Base-by-base conservation (phyloP, 2,888 invertebrate genomes). In the Drosophila fungiperda region DNA sequence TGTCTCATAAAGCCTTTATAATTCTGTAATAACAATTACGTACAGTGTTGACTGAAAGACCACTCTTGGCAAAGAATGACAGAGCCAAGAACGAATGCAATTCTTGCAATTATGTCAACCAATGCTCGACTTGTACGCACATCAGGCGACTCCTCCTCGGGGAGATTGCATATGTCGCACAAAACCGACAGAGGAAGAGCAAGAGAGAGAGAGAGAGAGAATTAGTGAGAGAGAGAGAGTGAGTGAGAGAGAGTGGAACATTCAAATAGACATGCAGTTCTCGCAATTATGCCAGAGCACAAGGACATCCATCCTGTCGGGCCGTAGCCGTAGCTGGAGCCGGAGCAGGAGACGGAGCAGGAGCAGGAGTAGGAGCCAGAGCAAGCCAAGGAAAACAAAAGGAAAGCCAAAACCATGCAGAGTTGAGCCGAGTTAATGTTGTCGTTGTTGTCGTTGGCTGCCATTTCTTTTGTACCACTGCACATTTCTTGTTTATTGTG, bases 401-500 rank as follows among this genome's bases (percentile, higher is more conserved):
- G 23, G 33, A 20, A 55, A 68, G 45, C 45, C 49, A 58, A 55
- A 61, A 42, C 17, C 33, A 50, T 40, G 55, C 60, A 57, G 68
- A 62, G 68, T 63, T 75, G 68, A 76, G 79, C 50, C 65, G 73
- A 87, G 78, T 87, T 85, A 77, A 74, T 75, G 70, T 76, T 72
- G 74, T 59, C 68, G 15, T 57, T 11, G n/a, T 52, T 40, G 52
- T 66, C 61, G 73, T 64, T 70, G 52, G 15, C 40, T 61, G 74
- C 57, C 54, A 58, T 70, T 71, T 49, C 76, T 80, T 89, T 88
- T 89, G 90, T 90, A 65, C 75, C 70, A 62, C 61, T 20, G 74
- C 77, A 86, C 73, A 90, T 88, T 86, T 79, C 90, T 88, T 82
- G 90, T 85, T 87, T 85, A 85, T 85, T 82, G 77, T 89, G 80